Evolutionary conservation across 2,113 vertebrate genomes (phyloP).

Genomic region (Galeopterus variegatus): DNA sequence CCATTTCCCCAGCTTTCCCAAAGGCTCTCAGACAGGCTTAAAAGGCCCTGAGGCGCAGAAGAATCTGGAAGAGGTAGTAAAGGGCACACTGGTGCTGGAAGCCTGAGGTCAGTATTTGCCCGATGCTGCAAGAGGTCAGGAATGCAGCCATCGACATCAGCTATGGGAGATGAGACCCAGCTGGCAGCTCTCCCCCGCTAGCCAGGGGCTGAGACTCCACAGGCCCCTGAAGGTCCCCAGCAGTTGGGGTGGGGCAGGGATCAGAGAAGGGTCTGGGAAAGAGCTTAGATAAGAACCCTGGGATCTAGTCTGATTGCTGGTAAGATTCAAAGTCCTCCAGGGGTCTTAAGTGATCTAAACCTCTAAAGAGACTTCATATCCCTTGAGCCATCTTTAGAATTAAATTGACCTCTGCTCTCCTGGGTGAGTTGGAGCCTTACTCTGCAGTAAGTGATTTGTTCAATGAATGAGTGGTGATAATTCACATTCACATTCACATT

Average conservation of each 20-base stretch:
- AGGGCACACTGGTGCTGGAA: slow-evolving; percentile 45
- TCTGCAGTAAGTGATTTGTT: slow-evolving; percentile 19
- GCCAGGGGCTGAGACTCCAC: not conserved
- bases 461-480: not conserved
- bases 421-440: not conserved
- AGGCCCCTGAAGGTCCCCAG: not conserved
- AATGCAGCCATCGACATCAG: slow-evolving; percentile 71
- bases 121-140: slow-evolving; percentile 81
- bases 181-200: not conserved
- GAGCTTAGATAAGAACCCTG: slow-evolving; percentile 16
- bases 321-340: slow-evolving; percentile 36
- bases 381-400: not conserved
- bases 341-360: not conserved
- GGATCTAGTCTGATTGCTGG: not conserved
- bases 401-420: not conserved
- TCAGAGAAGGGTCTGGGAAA: slow-evolving; percentile 1
- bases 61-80: slow-evolving; percentile 51
- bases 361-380: not conserved
- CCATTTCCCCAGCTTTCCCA: not conserved
- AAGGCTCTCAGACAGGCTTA: not conserved
- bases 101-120: slow-evolving; percentile 64
- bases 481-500: not conserved
- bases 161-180: slow-evolving; percentile 58
- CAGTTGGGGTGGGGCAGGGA: not conserved
- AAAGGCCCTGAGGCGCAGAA: slow-evolving; percentile 11